Evolutionary conservation across 2,113 vertebrate species (phyloP).

Genomic region (Opisthocomus hoazin): DNA sequence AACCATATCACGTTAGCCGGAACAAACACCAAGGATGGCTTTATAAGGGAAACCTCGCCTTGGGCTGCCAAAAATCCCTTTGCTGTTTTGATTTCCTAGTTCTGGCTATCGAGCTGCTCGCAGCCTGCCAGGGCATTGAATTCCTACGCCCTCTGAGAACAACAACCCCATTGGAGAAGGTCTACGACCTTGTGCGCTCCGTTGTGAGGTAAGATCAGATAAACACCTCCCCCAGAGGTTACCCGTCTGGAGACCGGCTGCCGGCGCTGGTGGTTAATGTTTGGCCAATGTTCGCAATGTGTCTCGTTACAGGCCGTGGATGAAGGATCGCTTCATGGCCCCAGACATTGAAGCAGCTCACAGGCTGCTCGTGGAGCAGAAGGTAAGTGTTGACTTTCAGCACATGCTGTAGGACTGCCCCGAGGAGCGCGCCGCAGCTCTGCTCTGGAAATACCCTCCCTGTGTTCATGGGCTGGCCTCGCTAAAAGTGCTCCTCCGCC

Average conservation of each 20-base stretch:
- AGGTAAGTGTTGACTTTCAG: constrained; percentile 70
- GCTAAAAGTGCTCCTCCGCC: background rate
- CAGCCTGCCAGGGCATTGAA: constrained; percentile 97
- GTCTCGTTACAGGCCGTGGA: constrained; percentile 84
- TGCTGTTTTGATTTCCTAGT: constrained; percentile 67
- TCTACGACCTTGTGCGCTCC: constrained; percentile 95
- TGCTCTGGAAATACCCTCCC: background rate
- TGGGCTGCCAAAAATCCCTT: background rate
- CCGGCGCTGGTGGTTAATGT: background rate
- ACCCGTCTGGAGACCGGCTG: background rate
- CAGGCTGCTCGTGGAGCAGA: constrained; percentile 87
- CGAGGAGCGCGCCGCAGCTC: background rate
- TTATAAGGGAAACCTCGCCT: background rate
- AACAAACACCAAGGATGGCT: background rate
- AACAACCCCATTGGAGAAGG: constrained; percentile 96
- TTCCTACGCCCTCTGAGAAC: constrained; percentile 94
- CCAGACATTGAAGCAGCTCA: constrained; percentile 92
- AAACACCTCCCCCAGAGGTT: background rate
- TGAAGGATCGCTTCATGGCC: constrained; percentile 98
- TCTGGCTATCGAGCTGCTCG: constrained; percentile 91
- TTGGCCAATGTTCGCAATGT: constrained; percentile 25
- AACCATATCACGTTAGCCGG: background rate
- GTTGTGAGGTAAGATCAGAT: constrained; percentile 89
- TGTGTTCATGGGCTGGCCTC: background rate
- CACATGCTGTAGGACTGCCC: accelerated